Percentiles rank a stretch among this genome's conserved stretches.
These are phyloP conservation scores for Escarpia spicata DNA, from an alignment of 2,888 invertebrate species.

Conservation along the genomic window DNA sequence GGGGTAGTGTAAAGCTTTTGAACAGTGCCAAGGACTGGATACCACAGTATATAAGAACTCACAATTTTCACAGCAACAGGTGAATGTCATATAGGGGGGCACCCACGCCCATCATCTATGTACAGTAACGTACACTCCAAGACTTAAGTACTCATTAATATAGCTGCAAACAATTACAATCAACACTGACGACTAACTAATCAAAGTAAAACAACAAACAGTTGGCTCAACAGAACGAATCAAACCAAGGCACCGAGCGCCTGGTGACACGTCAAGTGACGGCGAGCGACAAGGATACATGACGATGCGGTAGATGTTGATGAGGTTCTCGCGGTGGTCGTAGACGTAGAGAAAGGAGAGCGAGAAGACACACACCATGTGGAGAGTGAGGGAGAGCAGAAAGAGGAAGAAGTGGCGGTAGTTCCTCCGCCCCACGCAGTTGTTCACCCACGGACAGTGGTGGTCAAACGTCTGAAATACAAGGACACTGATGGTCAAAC, in stretches of 20 bases:
- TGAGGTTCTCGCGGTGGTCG: slow-evolving; percentile 82
- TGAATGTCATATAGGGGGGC: background rate
- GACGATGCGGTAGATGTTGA: slow-evolving; percentile 68
- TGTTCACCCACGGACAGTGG: slow-evolving; percentile 78
- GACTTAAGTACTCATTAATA: no score
- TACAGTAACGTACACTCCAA: no score
- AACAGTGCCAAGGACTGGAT: no score
- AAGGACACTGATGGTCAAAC: slow-evolving; percentile 96
- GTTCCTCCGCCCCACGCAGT: slow-evolving; percentile 82
- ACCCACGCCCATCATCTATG: no score
- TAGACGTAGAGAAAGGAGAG: slow-evolving; percentile 92
- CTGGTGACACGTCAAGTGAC: background rate
- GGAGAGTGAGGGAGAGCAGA: slow-evolving; percentile 92
- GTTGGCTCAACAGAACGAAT: background rate
- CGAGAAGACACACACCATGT: slow-evolving; percentile 97
- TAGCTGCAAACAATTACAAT: no score
- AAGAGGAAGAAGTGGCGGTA: slow-evolving; percentile 96
- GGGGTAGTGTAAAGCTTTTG: no score
- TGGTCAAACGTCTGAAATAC: slow-evolving; percentile 92
- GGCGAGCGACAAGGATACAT: slow-evolving; percentile 66
- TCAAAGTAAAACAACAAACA: no score
- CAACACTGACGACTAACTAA: no score
- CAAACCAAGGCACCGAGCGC: background rate
- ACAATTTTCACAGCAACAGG: no score
- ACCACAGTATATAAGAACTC: no score